Base-by-base conservation (phyloP, 2,113 vertebrate species). In the Amphiprion ocellaris region DNA sequence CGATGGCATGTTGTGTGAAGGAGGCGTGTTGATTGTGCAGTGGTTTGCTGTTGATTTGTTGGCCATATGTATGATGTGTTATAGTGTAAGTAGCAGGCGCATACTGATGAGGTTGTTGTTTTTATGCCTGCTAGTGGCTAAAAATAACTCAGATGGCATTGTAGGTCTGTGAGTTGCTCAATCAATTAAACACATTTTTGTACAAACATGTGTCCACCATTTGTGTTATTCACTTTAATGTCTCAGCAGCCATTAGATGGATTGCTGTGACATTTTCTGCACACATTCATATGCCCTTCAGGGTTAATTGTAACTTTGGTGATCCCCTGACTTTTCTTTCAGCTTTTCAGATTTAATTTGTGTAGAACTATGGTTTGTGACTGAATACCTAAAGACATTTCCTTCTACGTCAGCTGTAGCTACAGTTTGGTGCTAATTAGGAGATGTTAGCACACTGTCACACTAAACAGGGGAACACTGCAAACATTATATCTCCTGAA, bases 11-110 rank as follows among this genome's bases (percentile, higher is more conserved):
- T 50, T 21, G 30, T 53, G 63, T 7, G 28, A 23, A 19, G 24
- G 50, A 24, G 2, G 56, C 12, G 21, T 73, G 59, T 69, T 70
- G 26, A 24, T 44, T 23, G 10, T 50, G 58, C 60, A 5, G 37
- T 4, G 30, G 47, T 52, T 64, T 77, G 23, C 63, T 58, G 59
- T 2, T 74, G 81, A 84, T 72, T 78, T 84, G 26, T 59, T 16
- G 49, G 37, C 16, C 65, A 62, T 58, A 16, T 79, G 52, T 46
- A 10, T 64, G 37, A 73, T 68, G 69, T 75, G 50, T 75, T 50
- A 59, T 69, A n/a, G 55, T 64, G 65, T 16, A 17, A 69, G 69
- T 53, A 58, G 30, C 47, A 15, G 41, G 60, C 23, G 10, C 39
- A 4, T 58, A 62, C 21, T 74, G 52, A 69, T 60, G 0, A 74